These are phyloP conservation scores for Caenorhabditis macrosperma DNA, from an alignment of 2,888 invertebrate genomes.

Conservation along the genomic window DNA sequence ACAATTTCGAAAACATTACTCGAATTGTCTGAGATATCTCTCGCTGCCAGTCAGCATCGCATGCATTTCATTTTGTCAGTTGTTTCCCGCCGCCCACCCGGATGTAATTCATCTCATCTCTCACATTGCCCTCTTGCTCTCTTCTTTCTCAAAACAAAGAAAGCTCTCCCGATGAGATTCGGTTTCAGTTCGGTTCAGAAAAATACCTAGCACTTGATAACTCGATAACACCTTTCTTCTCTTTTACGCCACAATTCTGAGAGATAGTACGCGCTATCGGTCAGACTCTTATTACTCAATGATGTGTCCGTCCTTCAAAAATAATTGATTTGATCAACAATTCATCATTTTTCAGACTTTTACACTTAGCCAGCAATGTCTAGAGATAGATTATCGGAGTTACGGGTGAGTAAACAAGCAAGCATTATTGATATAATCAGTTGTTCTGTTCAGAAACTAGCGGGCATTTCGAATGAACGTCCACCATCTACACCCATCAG, in stretches of 20 bases:
- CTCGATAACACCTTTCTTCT: neutral
- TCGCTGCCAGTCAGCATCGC: neutral
- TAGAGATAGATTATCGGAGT: constrained; percentile 58
- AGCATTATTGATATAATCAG: too few species aligned
- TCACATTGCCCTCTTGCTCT: constrained; percentile 7
- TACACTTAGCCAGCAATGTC: constrained; percentile 39
- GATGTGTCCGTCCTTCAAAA: neutral
- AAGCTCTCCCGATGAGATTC: neutral
- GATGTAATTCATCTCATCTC: constrained; percentile 10
- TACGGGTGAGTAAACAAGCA: constrained; percentile 29
- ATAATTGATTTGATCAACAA: neutral
- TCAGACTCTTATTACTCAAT: constrained; percentile 6
- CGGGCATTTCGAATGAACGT: constrained; percentile 33
- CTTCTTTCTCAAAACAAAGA: neutral
- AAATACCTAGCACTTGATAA: constrained; percentile 8
- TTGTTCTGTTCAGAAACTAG: constrained; percentile 55
- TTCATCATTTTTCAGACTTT: constrained; percentile 26
- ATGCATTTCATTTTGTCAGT: constrained; percentile 15
- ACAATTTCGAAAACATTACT: constrained; percentile 20
- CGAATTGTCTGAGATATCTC: constrained; percentile 18
- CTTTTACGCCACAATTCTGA: neutral
- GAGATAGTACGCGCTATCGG: constrained; percentile 26
- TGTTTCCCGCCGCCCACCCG: constrained; percentile 30
- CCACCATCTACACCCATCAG: neutral
- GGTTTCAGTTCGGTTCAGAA: neutral